Base-by-base conservation (phyloP, 2,113 vertebrate species). In the Hippocampus barbouri region DNA sequence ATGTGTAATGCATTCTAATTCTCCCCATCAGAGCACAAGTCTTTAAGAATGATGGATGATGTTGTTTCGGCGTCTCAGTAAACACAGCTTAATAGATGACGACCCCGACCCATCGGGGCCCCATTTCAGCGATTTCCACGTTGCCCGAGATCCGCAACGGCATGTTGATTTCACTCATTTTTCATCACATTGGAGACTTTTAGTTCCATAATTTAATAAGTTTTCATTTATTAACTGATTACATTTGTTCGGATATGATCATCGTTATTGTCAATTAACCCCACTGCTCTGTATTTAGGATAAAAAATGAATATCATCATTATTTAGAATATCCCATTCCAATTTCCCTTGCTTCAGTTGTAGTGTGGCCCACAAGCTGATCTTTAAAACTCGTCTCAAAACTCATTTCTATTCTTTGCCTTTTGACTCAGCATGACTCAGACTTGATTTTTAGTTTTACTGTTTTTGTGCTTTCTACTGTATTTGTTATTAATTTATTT, bases 11-110 rank as follows among this genome's bases (percentile, higher is more conserved):
- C 89, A 89, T 89, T 90, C 87, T 89, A 88, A 90, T 90, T 87
- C 84, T 88, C 85, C 90, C 89, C 89, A 88, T 84, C 74, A 88
- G 89, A 86, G 84, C 87, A 62, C 83, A 81, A 73, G 86, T 89
- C 86, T 89, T 91, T 91, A 91, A 89, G 87, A 89, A 86, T 90
- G 90, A 91, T 90, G 88, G 90, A 91, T 90, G 89, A 89, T 90
- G 85, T 90, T 88, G 87, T 87, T 90, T 88, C 81, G 85, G 87
- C 79, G 72, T 89, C 86, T 86, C 85, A 77, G 88, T 90, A 91
- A 90, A 91, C 90, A 91, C 85, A 82, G 83, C 84, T 88, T 89
- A 89, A 87, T 87, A 90, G 87, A 88, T 88, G 83, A 89, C 86
- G 85, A 76, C 78, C 79, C 81, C 71, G 81, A 81, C 81, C 83